Evolutionary conservation across 2,113 vertebrate species (phyloP).

Genomic region (Echinops telfairi): DNA sequence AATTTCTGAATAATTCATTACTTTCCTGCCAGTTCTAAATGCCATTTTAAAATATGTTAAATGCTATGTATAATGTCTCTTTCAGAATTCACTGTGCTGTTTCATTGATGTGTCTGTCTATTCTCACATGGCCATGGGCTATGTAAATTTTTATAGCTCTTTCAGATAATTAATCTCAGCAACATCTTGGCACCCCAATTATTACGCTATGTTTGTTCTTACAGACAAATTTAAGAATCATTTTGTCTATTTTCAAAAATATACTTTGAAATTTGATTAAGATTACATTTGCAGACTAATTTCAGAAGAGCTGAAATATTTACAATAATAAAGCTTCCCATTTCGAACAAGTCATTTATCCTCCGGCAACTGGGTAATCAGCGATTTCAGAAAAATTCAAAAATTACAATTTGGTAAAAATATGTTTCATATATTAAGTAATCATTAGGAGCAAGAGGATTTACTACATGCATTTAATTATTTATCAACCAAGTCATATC

Average conservation of each 20-base stretch:
- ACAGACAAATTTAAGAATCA: not conserved
- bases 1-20: slow-evolving; percentile 53
- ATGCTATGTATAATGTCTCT: not conserved
- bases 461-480: not conserved
- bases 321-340: not conserved
- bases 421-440: not conserved
- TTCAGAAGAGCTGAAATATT: slow-evolving; percentile 22
- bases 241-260: slow-evolving; percentile 32
- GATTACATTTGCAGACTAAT: slow-evolving; percentile 8
- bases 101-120: not conserved
- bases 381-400: not conserved
- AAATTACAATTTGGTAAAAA: slow-evolving; percentile 17
- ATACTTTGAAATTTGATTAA: slow-evolving; percentile 39
- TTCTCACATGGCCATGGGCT: not conserved
- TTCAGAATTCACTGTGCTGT: not conserved
- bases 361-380: not conserved
- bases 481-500: not conserved
- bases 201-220: not conserved
- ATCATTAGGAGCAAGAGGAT: not conserved
- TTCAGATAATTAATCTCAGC: slow-evolving; percentile 37
- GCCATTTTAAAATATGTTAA: slow-evolving; percentile 21
- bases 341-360: slow-evolving; percentile 45
- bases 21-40: slow-evolving; percentile 31
- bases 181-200: not conserved
- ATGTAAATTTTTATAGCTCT: not conserved